Evolutionary conservation across 1,140 invertebrate genomes (phyloP), one percentile per base, ranked within the genome.

Genomic region (Drosophila simulans): DNA sequence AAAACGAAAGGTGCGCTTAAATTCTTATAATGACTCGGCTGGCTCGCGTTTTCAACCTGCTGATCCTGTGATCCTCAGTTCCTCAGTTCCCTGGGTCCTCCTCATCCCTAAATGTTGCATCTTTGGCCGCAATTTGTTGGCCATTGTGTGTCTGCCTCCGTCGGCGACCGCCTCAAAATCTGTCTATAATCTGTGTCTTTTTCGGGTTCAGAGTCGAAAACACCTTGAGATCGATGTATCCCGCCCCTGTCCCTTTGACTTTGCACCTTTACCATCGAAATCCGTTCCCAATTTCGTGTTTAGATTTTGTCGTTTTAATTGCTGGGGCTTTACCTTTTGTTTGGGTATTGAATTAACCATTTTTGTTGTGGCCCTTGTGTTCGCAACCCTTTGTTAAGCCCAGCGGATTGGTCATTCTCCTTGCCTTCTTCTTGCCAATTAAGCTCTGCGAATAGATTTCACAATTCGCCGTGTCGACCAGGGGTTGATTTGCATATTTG

Each of bases 221-320:
- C 83, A 86, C 83, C 83, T 86, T 86, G 83, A 72, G 82, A 68
- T 69, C 71, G 15, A 20, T 22, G 46, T 71, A 15, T 46, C 31
- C 40, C 40, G 40, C 40, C 40, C 37, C 37, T 39, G 37, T 39
- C 15, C 53, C 27, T 20, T 69, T 71, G 65, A 45, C 71, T 64
- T 82, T 86, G 83, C 83, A 88, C 79, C 83, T 88, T 88, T 66
- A 48, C 75, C 46, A 49, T 65, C 72, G 77, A 89, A 89, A 89
- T 84, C 85, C 84, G 68, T 68, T 80, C 68, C 64, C 58, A 70
- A 80, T 84, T 77, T 89, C 76, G 70, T 89, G 84, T 89, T 89
- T 89, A 89, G 84, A 89, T 89, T 89, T 89, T 89, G 84, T 84
- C 85, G 77, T 89, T 89, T 89, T 89, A 89, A 89, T 89, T 89